phyloP scores from a whole-genome alignment of 2,888 invertebrate species.

The Caenorhabditis sulstoni region DNA sequence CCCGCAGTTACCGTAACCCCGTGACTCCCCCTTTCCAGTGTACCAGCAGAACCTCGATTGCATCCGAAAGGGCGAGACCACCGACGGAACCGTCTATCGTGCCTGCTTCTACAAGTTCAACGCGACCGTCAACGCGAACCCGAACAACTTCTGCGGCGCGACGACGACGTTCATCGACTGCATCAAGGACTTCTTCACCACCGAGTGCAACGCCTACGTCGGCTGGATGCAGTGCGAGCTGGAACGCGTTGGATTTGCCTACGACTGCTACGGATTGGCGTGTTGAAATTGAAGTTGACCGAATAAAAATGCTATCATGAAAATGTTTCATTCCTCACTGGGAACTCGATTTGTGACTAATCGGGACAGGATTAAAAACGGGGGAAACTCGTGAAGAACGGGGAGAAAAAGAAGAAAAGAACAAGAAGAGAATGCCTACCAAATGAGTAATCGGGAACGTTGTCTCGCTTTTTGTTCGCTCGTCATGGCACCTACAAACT shows the following conservation, averaged over 20 bases:
- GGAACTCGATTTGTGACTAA: too few relatives aligned
- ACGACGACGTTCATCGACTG: conserved; percentile 55
- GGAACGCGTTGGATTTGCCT: conserved; percentile 68
- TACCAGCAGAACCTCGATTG: conserved; percentile 60
- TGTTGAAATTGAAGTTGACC: conserved; percentile 37
- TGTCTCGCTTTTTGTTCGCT: conserved; percentile 22
- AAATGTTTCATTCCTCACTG: neutral
- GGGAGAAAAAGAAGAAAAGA: too few relatives aligned
- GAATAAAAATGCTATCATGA: conserved; percentile 1
- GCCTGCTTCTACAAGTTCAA: conserved; percentile 64
- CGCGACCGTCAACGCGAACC: conserved; percentile 57
- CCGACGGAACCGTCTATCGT: conserved; percentile 54
- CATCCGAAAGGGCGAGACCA: conserved; percentile 57
- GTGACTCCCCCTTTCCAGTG: conserved; percentile 30
- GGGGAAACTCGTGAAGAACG: conserved; percentile 1
- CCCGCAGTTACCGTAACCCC: neutral
- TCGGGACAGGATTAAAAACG: too few relatives aligned
- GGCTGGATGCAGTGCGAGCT: conserved; percentile 69
- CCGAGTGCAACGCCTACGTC: conserved; percentile 53
- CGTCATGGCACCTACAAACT: conserved; percentile 44
- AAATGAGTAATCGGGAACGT: conserved; percentile 13
- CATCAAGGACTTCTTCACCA: conserved; percentile 60
- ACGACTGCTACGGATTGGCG: conserved; percentile 61
- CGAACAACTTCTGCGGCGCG: conserved; percentile 62
- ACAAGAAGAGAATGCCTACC: conserved; percentile 22